Base-by-base conservation (phyloP, 2,888 invertebrate species). In the Poecilobothrus nobilitatus region DNA sequence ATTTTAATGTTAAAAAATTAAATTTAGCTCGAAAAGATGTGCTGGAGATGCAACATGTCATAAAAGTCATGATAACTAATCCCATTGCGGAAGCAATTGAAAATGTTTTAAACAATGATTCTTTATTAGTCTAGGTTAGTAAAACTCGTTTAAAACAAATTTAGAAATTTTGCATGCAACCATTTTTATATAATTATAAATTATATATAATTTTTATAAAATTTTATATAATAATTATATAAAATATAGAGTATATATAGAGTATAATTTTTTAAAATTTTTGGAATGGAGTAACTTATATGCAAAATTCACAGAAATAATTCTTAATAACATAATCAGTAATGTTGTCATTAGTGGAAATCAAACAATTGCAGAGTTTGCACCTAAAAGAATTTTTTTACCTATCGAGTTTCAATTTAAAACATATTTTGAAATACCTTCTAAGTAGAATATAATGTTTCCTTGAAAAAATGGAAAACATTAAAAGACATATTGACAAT, bases 391-490 rank as follows among this genome's bases (percentile, higher is more conserved):
- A n/a, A n/a, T n/a, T n/a, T n/a, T n/a, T n/a, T n/a, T n/a, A n/a
- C n/a, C n/a, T n/a, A n/a, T n/a, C n/a, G n/a, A n/a, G n/a, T n/a
- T n/a, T n/a, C n/a, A 61, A n/a, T 61, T 61, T 18, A 61, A 61
- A 61, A 61, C 6, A n/a, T 61, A 61, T 61, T 61, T 61, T 61
- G 61, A 61, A 61, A 61, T 61, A n/a, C 61, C 61, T n/a, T n/a
- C n/a, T n/a, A n/a, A n/a, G n/a, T 18, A n/a, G 15, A 2, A 18
- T 61, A n/a, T 2, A 61, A 61, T 61, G 61, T 61, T 61, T 61
- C n/a, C 61, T 61, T 61, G 61, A 61, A 61, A 61, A 61, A 18
- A 61, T 61, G 61, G 61, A 61, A 61, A 61, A 61, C n/a, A 61
- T 61, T 18, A 61, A n/a, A 61, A 61, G n/a, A 18, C 6, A 61